Evolutionary conservation across 2,888 invertebrate genomes (phyloP), one percentile per base, ranked within the genome.

Genomic region (Drosophila borborema): DNA sequence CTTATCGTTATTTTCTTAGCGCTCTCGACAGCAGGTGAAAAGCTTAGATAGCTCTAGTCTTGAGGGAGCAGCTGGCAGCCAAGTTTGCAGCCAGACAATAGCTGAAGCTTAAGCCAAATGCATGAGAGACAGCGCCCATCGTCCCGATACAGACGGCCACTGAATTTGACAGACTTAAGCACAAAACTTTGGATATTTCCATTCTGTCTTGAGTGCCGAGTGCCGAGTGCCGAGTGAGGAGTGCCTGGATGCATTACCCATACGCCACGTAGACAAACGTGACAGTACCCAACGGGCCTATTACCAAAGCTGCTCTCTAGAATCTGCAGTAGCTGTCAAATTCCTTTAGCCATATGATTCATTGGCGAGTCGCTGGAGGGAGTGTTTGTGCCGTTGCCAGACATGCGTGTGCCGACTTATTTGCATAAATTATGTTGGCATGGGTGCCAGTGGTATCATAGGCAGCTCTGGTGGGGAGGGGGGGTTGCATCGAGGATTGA

Each of bases 261-360:
- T 84, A 80, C 86, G 83, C 66, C 81, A 66, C 55, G 80, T 78
- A 58, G 66, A 46, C 55, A 51, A 45, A 56, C 38, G 51, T 56
- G 60, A 64, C 45, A 74, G 72, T 41, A 72, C 84, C 84, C 82
- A 72, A 59, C 66, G 84, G 86, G 73, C 84, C 84, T 77, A 82
- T 86, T 82, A 82, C 74, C 72, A 80, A 58, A 69, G 67, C 60
- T 31, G 67, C 28, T 28, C 73, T 53, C 53, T 18, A 31, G 23
- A 40, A 67, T 56, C 67, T 62, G 65, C 72, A 60, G 72, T 66
- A 71, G 72, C 74, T 78, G 72, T 85, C 84, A 82, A 84, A 72
- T 84, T 86, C 79, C 77, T 77, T 81, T 72, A 68, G 72, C 66
- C 79, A 73, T 72, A 85, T 85, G 84, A 84, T 85, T 84, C 85